These are phyloP conservation scores for Oreotrochilus melanogaster DNA, from an alignment of 2,113 vertebrate species.

Conservation along the genomic window DNA sequence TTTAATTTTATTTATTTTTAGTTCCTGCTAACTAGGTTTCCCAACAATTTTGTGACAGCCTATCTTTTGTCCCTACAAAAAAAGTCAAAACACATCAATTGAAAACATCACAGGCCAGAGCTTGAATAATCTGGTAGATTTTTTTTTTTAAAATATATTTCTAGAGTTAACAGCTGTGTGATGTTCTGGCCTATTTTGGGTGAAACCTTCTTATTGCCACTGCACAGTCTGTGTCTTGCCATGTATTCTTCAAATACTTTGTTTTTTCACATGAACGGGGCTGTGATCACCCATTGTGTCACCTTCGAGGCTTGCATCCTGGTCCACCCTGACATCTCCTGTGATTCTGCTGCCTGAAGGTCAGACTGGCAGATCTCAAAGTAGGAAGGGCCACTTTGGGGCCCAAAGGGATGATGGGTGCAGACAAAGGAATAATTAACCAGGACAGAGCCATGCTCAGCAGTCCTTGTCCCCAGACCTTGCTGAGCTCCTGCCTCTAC, in stretches of 20 bases:
- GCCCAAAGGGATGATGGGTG: too few relatives aligned
- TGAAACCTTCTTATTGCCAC: fast-evolving
- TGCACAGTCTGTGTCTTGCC: background rate
- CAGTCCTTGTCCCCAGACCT: background rate
- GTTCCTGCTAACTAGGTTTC: constrained; percentile 21
- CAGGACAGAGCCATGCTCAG: background rate
- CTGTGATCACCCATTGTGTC: fast-evolving
- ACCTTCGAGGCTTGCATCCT: fast-evolving
- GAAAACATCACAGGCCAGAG: background rate
- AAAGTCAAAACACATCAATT: background rate
- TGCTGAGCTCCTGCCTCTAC: fast-evolving
- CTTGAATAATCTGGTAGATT: fast-evolving
- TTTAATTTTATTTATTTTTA: background rate
- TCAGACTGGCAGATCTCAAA: background rate
- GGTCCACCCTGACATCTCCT: background rate
- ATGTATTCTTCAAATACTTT: fast-evolving
- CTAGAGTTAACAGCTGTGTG: background rate
- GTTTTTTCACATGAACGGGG: background rate
- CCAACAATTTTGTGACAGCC: background rate
- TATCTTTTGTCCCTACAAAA: background rate
- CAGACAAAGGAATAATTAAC: background rate
- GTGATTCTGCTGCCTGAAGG: fast-evolving
- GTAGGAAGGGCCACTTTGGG: background rate
- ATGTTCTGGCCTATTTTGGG: background rate
- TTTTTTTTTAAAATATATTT: background rate